These are phyloP conservation scores for Neopelma chrysocephalum DNA, from an alignment of 2,797 vertebrate species.

Conservation along the genomic window DNA sequence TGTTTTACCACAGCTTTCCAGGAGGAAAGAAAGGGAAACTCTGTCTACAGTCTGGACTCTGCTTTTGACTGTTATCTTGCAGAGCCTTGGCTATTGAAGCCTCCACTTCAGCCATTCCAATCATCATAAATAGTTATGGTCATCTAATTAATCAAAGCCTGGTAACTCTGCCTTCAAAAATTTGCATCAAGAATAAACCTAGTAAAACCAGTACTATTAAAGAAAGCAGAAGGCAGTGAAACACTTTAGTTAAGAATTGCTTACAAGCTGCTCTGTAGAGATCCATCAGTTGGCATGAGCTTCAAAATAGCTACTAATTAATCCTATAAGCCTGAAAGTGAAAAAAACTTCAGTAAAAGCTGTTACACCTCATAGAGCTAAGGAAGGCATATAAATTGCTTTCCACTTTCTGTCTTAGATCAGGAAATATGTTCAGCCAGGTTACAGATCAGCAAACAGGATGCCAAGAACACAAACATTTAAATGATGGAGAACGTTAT, in stretches of 20 bases:
- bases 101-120: background rate
- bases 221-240: background rate
- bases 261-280: background rate
- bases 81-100: background rate
- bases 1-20: background rate
- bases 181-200: background rate
- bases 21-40: background rate
- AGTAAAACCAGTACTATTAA: background rate
- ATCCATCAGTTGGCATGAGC: background rate
- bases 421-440: conserved; percentile 46
- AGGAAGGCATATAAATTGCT: conserved; percentile 28
- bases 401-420: conserved; percentile 25
- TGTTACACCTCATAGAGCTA: conserved; percentile 5
- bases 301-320: conserved; percentile 51
- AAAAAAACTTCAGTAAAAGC: conserved; percentile 5
- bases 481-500: conserved; percentile 45
- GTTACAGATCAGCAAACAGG: conserved; percentile 50
- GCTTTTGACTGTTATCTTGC: background rate
- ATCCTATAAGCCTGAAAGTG: conserved; percentile 4
- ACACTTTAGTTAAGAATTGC: background rate
- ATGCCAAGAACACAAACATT: conserved; percentile 52
- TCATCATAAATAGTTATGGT: background rate
- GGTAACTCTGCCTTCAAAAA: background rate
- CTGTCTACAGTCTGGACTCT: background rate
- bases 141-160: background rate